Conservation (phyloP, 2,888 invertebrate species). For the Chrysina gloriosa region DNA sequence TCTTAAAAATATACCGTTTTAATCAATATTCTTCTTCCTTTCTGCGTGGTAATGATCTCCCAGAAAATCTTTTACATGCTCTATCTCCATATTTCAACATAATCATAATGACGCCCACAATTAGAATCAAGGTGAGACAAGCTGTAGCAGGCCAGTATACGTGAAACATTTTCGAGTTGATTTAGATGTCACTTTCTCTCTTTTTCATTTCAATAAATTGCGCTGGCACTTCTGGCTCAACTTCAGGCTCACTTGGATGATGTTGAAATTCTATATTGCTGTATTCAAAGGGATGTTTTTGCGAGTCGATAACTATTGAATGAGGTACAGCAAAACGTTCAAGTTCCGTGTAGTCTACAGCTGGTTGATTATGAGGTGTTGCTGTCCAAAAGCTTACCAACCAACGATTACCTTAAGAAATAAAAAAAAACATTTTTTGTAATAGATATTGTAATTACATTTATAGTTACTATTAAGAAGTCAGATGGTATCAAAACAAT, state of each 20-base stretch:
- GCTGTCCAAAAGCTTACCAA: constrained; percentile 86
- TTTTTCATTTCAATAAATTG: constrained; percentile 68
- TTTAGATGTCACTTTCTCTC: constrained; percentile 82
- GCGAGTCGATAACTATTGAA: constrained; percentile 60
- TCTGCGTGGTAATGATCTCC: not conserved
- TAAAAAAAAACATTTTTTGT: too few relatives aligned
- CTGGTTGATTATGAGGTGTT: constrained; percentile 84
- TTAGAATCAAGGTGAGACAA: constrained; percentile 77
- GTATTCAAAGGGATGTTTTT: constrained; percentile 62
- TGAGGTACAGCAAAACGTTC: constrained; percentile 65
- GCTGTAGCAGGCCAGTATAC: constrained; percentile 84
- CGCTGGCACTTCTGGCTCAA: constrained; percentile 41
- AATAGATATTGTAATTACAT: too few relatives aligned
- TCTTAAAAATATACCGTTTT: not conserved
- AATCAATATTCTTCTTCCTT: constrained; percentile 7
- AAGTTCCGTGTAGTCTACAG: constrained; percentile 82
- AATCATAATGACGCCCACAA: constrained; percentile 77
- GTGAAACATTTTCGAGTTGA: constrained; percentile 67
- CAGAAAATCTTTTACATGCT: constrained; percentile 71
- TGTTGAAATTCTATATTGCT: constrained; percentile 61
- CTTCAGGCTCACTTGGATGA: constrained; percentile 39
- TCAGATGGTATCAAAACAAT: too few relatives aligned
- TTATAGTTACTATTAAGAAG: too few relatives aligned
- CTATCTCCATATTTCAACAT: constrained; percentile 79
- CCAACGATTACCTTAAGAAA: constrained; percentile 81